Base-by-base conservation (phyloP, 2,888 invertebrate species). In the Micoletzkya japonica region DNA sequence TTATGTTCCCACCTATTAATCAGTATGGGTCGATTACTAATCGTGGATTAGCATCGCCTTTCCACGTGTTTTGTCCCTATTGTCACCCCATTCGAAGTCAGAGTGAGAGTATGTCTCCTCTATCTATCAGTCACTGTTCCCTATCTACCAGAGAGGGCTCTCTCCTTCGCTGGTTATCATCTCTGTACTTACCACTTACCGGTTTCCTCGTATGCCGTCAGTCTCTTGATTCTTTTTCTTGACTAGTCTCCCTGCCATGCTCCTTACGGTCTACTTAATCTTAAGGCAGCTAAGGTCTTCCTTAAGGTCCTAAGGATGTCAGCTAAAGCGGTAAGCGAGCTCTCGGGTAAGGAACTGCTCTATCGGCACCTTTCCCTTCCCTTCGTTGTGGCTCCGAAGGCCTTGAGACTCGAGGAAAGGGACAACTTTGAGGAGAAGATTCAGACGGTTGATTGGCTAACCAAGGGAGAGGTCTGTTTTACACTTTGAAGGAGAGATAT, bases 251-350 rank as follows among this genome's bases (percentile, higher is more conserved):
- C 34, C 63, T 28, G 20, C 44, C 37, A 39, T 44, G 37, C 36
- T 32, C 64, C 26, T 70, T 52, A 49, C 34, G 63, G 36, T 64
- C 49, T 66, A n/a, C n/a, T n/a, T n/a, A n/a, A n/a, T n/a, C n/a
- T n/a, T n/a, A n/a, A n/a, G n/a, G n/a, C n/a, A n/a, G n/a, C n/a
- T n/a, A 54, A 54, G 14, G n/a, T 54, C 20, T 54, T 20, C 50
- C 7, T 64, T 64, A n/a, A 7, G 10, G 44, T 44, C 63, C 37
- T 10, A 10, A 37, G 59, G n/a, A 84, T 84, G 84, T 84, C 84
- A 39, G 84, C 84, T 30, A 84, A 84, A 72, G 82, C 84, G 34
- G 79, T 84, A 28, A 82, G 80, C 70, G 84, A 84, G 61, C 74
- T 78, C 61, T 76, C 78, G 52, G 84, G 84, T 69, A 84, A 84